Base-by-base conservation (phyloP, 2,888 invertebrate species). In the Cerceris ruficornis region DNA sequence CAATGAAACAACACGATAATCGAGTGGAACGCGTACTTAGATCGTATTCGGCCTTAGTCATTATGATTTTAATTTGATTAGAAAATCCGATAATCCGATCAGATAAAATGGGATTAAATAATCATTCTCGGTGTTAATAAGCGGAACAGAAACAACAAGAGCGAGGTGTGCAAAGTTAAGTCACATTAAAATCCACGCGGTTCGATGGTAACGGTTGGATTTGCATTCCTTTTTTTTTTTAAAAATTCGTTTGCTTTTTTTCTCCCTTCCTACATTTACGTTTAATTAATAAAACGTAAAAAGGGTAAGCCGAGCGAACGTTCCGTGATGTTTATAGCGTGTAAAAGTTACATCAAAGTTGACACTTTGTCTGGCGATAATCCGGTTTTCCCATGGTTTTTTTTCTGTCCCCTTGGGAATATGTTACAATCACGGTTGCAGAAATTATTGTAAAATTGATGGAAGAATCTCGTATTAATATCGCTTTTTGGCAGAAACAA, bases 21-120 rank as follows among this genome's bases (percentile, higher is more conserved):
- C 65, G 17, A 9, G 39, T 17, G 65, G 14, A 67, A 55, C 41
- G 43, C 55, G 60, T 42, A 13, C 58, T 39, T 41, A 43, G 60
- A 15, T 60, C 64, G 46, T 61, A 15, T 6, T 69, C 52, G 71
- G 57, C 59, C 82, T 80, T 69, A 71, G 73, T 61, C 59, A 57
- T 69, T 76, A 82, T 65, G 61, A 62, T 72, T 72, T 85, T 84
- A 84, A 84, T 84, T 85, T 75, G 75, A 84, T 84, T 85, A 85
- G 72, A 72, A 62, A 62, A 74, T 74, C 73, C 80, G 80, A 84
- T 84, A 84, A 82, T 84, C 77, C 75, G 52, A 49, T 64, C 72
- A 43, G 65, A 43, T 60, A 61, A 62, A 65, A 68, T 62, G 70
- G 75, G 70, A 80, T 79, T 78, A 79, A 82, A 81, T 46, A 76